Evolutionary conservation across 2,888 invertebrate species (phyloP).

Genomic region (Drosophila ezoana): DNA sequence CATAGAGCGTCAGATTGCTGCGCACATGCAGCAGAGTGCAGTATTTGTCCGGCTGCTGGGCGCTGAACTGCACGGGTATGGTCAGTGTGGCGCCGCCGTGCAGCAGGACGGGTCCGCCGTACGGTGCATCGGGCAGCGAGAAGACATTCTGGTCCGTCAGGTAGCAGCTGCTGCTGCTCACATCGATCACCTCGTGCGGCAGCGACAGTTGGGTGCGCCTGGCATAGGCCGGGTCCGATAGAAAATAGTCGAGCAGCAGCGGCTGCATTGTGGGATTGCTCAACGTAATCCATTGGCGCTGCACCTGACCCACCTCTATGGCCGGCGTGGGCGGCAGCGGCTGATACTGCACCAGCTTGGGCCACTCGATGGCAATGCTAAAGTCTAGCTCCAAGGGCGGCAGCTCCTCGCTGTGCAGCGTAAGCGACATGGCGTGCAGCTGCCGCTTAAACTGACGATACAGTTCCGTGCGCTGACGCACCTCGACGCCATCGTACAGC

Average conservation of each 20-base stretch:
- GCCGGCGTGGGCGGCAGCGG: slow-evolving; percentile 76
- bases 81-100: slow-evolving; percentile 73
- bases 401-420: slow-evolving; percentile 82
- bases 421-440: slow-evolving; percentile 81
- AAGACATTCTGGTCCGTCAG: slow-evolving; percentile 83
- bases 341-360: slow-evolving; percentile 82
- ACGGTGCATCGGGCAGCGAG: slow-evolving; percentile 65
- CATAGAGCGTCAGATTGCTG: slow-evolving; percentile 97
- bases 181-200: slow-evolving; percentile 83
- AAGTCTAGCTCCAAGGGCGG: slow-evolving; percentile 83
- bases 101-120: slow-evolving; percentile 66
- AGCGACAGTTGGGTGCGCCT: slow-evolving; percentile 79
- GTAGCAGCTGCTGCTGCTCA: slow-evolving; percentile 80
- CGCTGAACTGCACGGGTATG: slow-evolving; percentile 80
- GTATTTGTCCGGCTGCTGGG: slow-evolving; percentile 79
- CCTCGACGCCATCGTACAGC: slow-evolving; percentile 82
- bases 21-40: slow-evolving; percentile 86
- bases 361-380: slow-evolving; percentile 84
- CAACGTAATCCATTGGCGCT: slow-evolving; percentile 79
- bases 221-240: slow-evolving; percentile 81
- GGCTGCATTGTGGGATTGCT: slow-evolving; percentile 83
- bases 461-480: slow-evolving; percentile 82
- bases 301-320: slow-evolving; percentile 82
- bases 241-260: slow-evolving; percentile 80
- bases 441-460: slow-evolving; percentile 83